Base-by-base conservation (phyloP, 2,888 invertebrate genomes). In the Latrodectus elegans region DNA sequence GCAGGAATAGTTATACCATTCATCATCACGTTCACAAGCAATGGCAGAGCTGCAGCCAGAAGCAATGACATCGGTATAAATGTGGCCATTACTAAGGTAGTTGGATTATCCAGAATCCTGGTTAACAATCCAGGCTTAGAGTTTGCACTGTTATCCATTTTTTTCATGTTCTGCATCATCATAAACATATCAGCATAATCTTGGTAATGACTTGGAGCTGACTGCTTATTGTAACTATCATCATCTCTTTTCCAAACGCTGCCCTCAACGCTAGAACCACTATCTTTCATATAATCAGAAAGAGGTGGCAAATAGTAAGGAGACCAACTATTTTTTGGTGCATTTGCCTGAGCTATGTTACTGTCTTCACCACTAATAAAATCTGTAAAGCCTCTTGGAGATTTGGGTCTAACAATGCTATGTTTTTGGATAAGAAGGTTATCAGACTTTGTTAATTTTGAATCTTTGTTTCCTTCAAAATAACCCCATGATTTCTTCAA, bases 121-220 rank as follows among this genome's bases (percentile, higher is more conserved):
- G 81, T n/a, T 8, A 86, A 9, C 12, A 86, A 15, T 14, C 81
- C 72, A 14, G 75, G 76, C 64, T 77, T 86, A 11, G 81, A 53
- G n/a, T 53, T 53, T 11, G 55, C 10, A 12, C 26, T 53, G 26
- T 49, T 12, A 55, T 86, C 86, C 86, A 86, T 86, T 53, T 81
- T 86, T 49, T 81, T 86, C 81, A 86, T 86, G 10, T 65, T 60
- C 4, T 86, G 81, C 86, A 86, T 86, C 86, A 86, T 86, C 77
- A 81, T 72, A 8, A 81, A 9, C 76, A 86, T 81, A 12, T 81
- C 77, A 3, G 67, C 49, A 22, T 86, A 86, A 38, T 86, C 86
- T 0, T 76, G 72, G 38, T 15, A 70, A 17, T 53, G 80, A 4
- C 74, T 73, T 11, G 81, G 76, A 26, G 67, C 68, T 4, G 60